Base-by-base conservation (phyloP, 1,140 invertebrate genomes). In the Drosophila biarmipes region DNA sequence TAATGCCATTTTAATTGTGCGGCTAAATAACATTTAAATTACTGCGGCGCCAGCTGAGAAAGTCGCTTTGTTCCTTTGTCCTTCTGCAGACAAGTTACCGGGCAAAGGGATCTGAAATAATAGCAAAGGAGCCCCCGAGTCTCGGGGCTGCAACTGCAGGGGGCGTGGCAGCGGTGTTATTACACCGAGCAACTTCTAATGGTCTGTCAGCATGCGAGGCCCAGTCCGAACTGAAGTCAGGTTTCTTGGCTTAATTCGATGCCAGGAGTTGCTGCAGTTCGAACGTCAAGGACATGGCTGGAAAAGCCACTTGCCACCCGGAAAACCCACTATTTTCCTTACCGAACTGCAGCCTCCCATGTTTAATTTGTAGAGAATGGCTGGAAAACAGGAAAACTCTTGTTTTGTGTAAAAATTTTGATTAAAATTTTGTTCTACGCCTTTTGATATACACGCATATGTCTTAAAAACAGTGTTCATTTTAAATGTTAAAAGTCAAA, bases 1-100 rank as follows among this genome's bases (percentile, higher is more conserved):
- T 87, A 87, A 87, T 87, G 75, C 71, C 66, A 62, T 79, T 87
- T 87, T 87, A 87, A 87, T 87, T 89, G 82, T 79, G 75, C 84
- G 61, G 84, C 54, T 67, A 73, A 82, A 87, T 76, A 87, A 87
- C 84, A 89, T 87, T 87, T 89, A 82, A 87, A 87, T 89, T 82
- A 87, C 78, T 79, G 62, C 79, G 74, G 84, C 75, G 79, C 71
- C 74, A 82, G 82, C 35, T 40, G 43, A 77, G 57, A 40, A 45
- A 53, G 48, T 24, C 38, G 51, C 57, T 43, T 35, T 12, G 34
- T 37, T 37, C 15, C 51, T 61, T 61, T 61, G 57, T 61, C 24
- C 57, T 29, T 38, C 38, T 45, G 72, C 66, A 53, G 67, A 55
- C 52, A 43, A 46, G 62, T 48, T 46, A 43, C 31, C 53, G 24